Conservation (phyloP, 1,140 invertebrate genomes). For the Solenopsis fugax region DNA sequence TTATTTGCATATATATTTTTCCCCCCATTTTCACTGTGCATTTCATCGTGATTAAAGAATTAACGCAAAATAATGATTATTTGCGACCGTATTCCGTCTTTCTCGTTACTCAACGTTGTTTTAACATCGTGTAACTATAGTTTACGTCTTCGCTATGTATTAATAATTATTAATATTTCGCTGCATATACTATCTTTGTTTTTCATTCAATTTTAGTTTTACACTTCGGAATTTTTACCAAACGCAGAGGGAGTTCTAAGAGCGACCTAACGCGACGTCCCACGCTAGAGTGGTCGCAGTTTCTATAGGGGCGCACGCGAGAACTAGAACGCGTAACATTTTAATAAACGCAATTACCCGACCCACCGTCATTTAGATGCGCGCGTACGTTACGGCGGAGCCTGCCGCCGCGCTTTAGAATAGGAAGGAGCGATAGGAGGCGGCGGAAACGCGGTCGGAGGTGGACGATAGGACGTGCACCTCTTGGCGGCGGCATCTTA, state of each 20-base stretch:
- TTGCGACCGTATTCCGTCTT: background rate
- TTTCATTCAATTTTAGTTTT: background rate
- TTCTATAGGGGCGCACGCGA: slow-evolving; percentile 75
- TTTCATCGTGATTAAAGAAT: background rate
- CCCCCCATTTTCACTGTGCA: background rate
- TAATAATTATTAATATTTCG: background rate
- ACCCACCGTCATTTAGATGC: slow-evolving; percentile 72
- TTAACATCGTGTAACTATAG: background rate
- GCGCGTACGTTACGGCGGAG: slow-evolving; percentile 54
- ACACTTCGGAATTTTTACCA: background rate
- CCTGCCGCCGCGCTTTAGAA: slow-evolving; percentile 28
- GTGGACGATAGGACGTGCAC: slow-evolving; percentile 37
- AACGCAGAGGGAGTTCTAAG: slow-evolving; percentile 42
- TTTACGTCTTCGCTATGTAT: background rate
- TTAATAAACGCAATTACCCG: slow-evolving; percentile 84
- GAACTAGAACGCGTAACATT: slow-evolving; percentile 85
- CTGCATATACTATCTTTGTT: background rate
- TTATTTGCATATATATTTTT: background rate
- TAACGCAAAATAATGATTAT: background rate
- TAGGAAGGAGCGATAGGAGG: slow-evolving; percentile 42
- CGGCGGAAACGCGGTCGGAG: slow-evolving; percentile 37
- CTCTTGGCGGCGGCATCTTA: slow-evolving; percentile 44
- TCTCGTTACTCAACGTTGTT: background rate
- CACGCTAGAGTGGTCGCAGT: slow-evolving; percentile 70
- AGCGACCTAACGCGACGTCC: slow-evolving; percentile 68